Evolutionary conservation across 2,797 vertebrate species (phyloP), one percentile per base, ranked within the genome.

Genomic region (Gallinago stenura): DNA sequence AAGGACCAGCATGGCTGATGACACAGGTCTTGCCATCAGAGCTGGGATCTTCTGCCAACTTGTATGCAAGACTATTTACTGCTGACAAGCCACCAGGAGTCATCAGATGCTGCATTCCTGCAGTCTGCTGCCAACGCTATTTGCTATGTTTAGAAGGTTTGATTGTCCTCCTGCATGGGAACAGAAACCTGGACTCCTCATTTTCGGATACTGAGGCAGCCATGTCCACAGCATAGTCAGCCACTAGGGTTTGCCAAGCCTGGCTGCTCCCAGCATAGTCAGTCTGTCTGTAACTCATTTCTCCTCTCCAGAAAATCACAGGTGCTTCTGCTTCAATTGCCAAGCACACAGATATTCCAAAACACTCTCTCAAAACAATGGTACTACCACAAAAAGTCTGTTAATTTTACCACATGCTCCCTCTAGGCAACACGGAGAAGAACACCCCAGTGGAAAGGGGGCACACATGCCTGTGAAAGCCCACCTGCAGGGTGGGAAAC

Each of bases 161-260:
- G 50, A 16, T 58, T 31, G 30, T 65, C 30, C 76, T 60, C 26
- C 31, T 62, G 26, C 41, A 13, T 2, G 39, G 50, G 31, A 72
- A 1, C 25, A 79, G 62, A 15, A 69, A 61, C 13, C 56, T 15
- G 46, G 13, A 6, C 18, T 24, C 39, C 62, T 33, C 60, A 5
- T 57, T 72, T 53, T 15, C 39, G 37, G 45, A 8, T 17, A 1
- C 20, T 1, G 28, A 48, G 25, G 68, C 37, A 31, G 45, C 56
- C 14, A 0, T 2, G 7, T 33, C 15, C 48, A 21, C 66, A 10
- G 48, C 10, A 0, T 2, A 12, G 37, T 4, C 68, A 13, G 57
- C 17, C 16, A 19, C 24, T 0, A 0, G 24, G 15, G 2, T 6
- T 4, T 53, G 87, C 83, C 76, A 51, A 41, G 51, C 12, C 61